Evolutionary conservation across 2,113 vertebrate genomes (phyloP), one percentile per base, ranked within the genome.

Genomic region (Falco punctatus): DNA sequence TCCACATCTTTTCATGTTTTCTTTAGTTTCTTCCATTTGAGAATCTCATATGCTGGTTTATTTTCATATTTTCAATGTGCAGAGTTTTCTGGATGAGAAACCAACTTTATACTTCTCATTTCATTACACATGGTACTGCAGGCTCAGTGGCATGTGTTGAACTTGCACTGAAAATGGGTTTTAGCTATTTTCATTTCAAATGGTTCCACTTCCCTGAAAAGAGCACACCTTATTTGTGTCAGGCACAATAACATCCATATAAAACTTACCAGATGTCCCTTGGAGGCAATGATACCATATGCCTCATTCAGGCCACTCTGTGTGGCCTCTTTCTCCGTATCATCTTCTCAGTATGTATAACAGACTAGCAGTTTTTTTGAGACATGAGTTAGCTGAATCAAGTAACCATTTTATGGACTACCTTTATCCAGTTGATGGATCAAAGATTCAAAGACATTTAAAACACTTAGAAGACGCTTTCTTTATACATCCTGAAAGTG

Each of bases 1-100:
- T 95, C 55, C 65, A 72, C 81, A 84, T 89, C 73, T 94, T 92
- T 86, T 86, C 48, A 81, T 91, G 73, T 92, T 97, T 94, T 87
- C 86, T 87, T 91, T 91, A 69, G 57, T 89, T 95, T 95, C 8
- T 21, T 69, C 33, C 24, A 67, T 77, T 59, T 89, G 62, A 91
- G 61, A 89, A 89, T 90, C 27, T 94, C 38, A 51, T 46, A 32
- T 70, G 22, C 5, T 66, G 21, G 42, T 77, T 96, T 95, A 94
- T 93, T 96, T 90, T 96, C 71, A 59, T 93, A 92, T 93, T 94
- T 92, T 81, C 62, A 80, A 40, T 46, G 40, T 73, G 51, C 48
- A 90, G 51, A 52, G 6, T 86, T 92, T 88, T 88, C 82, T 93
- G 64, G 85, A 90, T 88, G 16, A 86, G 30, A 59, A 93, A 66